Base-by-base conservation (phyloP, 2,797 vertebrate species). In the Tauraco hartlaubi region DNA sequence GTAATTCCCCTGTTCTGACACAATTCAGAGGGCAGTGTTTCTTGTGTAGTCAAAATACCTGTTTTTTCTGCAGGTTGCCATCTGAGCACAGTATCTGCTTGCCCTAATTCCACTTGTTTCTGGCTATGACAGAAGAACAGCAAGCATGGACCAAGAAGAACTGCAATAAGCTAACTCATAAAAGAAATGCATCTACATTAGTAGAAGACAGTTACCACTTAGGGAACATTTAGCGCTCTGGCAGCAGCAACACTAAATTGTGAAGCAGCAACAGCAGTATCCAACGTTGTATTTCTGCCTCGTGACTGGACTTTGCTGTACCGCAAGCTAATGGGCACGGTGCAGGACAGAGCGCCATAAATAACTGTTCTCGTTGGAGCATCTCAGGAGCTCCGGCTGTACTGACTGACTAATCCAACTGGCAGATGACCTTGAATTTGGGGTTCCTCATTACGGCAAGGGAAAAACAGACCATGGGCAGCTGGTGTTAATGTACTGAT, bases 151-250 rank as follows among this genome's bases (percentile, higher is more conserved):
- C 18, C 52, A 83, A 87, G 67, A 79, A 44, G 16, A 89, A 15
- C 43, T 63, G 43, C 76, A 89, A 56, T 43, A 77, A 88, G 48
- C 58, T 85, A 79, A 56, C 46, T 89, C 41, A 51, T 77, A 44
- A 94, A 97, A 92, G 56, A 94, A 96, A 97, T 82, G 28, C 26
- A 90, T 88, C 91, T 97, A 46, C 35, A 33, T 73, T 85, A 94
- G 64, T 14, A 37, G 78, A 84, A 19, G 72, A 86, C 61, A 97
- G 86, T n/a, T 80, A 67, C 64, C 79, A 87, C 73, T 94, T 66
- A 72, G 82, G 58, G 56, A 90, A 81, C 61, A 58, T 83, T 93
- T 84, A 86, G 43, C 1, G 28, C 58, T 74, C 73, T 84, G 73
- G 59, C 82, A 88, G 80, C 55, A 87, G 71, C 58, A 54, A 41